Evolutionary conservation across 2,797 vertebrate species (phyloP), one percentile per base, ranked within the genome.

Genomic region (Molossus alvarezi): DNA sequence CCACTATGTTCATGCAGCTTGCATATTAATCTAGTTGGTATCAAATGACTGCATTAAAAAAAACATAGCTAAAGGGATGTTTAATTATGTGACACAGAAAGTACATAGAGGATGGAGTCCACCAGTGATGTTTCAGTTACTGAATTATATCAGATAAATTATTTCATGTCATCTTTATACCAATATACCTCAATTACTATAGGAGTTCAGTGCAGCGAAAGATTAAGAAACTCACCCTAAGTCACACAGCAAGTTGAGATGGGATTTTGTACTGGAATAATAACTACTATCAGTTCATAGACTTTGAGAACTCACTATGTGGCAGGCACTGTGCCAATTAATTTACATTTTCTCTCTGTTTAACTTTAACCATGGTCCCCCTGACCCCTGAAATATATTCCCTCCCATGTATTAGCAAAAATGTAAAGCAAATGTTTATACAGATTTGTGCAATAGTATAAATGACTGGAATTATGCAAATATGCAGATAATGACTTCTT

Each of bases 391-490:
- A 9, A 92, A 81, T 33, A 76, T 20, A 72, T 0, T 20, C 9
- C 2, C 29, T 90, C 72, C 20, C 60, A 3, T 76, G 3, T 41
- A 67, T 71, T 80, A 65, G 23, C 18, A 92, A 90, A 81, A 1
- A 51, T 1, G 6, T 84, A 81, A 1, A 69, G 2, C 29, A 85
- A 18, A 37, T 51, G 21, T 55, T 89, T 94, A 53, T 79, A 75
- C 6, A 58, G 9, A 93, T 55, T 88, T 94, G 1, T 92, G 17
- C 20, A 85, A 0, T 65, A 91, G 2, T 83, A 21, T 83, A 89
- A 86, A 18, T 96, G 51, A 79, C 33, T 77, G 48, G 10, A 88
- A 83, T 91, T 88, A 71, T 93, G 41, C 21, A 86, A 94, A 72
- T 4, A 69, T 3, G 88, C 27, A 73, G 33, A 91, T 29, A 81